Evolutionary conservation across 2,888 invertebrate species (phyloP).

Genomic region (Pachymerium ferrugineum): DNA sequence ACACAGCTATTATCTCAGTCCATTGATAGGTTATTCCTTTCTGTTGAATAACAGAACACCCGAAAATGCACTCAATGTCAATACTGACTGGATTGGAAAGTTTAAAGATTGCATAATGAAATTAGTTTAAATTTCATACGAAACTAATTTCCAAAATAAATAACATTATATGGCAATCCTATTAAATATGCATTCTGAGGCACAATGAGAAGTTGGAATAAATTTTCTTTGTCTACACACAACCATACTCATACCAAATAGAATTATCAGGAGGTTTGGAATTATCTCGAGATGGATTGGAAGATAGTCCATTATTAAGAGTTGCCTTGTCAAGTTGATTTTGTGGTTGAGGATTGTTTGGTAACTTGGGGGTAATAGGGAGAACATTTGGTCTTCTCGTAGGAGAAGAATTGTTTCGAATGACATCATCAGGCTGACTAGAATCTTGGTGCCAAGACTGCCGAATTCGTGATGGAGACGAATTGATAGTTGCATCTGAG

Average conservation of each 20-base stretch:
- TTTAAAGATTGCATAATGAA: no score
- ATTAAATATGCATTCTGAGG: slow-evolving; percentile 6
- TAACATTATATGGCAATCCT: background rate
- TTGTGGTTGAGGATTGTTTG: background rate
- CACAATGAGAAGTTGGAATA: background rate
- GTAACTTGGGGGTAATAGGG: slow-evolving; percentile 17
- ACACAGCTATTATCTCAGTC: no score
- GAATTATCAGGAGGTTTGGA: slow-evolving; percentile 31
- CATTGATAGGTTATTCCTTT: no score
- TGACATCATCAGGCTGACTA: slow-evolving; percentile 16
- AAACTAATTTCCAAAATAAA: no score
- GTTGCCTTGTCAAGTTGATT: background rate
- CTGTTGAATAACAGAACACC: no score
- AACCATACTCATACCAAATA: slow-evolving; percentile 32
- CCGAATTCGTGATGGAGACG: background rate
- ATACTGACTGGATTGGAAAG: no score
- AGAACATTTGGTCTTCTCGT: slow-evolving; percentile 20
- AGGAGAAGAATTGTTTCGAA: slow-evolving; percentile 6
- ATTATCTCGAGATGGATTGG: slow-evolving; percentile 7
- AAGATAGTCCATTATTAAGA: background rate
- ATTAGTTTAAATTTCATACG: no score
- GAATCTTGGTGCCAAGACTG: slow-evolving; percentile 29
- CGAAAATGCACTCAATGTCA: no score
- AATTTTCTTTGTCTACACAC: background rate
- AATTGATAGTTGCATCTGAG: background rate